Evolutionary conservation across 2,113 vertebrate species (phyloP).

Genomic region (Balaeniceps rex): DNA sequence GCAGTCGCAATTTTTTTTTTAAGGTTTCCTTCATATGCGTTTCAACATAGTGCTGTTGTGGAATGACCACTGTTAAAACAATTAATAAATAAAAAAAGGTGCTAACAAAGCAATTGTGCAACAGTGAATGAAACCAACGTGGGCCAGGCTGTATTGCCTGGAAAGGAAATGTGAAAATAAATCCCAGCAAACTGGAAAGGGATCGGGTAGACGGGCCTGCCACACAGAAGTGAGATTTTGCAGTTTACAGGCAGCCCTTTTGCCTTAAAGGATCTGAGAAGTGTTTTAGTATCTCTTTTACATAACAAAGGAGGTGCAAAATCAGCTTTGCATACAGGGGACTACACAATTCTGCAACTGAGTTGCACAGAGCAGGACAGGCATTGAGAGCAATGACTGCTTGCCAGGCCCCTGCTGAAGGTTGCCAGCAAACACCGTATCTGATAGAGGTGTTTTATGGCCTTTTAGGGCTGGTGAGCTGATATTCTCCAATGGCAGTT

Average conservation of each 20-base stretch:
- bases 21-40: not conserved
- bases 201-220: not conserved
- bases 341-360: not conserved
- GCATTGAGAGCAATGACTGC: not conserved
- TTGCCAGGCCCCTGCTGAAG: not conserved
- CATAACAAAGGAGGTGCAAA: not conserved
- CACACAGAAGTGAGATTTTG: not conserved
- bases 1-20: not conserved
- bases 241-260: not conserved
- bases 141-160: not conserved
- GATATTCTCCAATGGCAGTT: not conserved
- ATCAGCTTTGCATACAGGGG: not conserved
- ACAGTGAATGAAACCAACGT: not conserved
- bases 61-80: not conserved
- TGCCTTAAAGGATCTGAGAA: not conserved
- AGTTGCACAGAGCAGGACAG: not conserved
- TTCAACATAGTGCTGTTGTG: not conserved
- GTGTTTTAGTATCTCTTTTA: not conserved
- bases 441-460: not conserved
- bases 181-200: not conserved
- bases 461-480: not conserved
- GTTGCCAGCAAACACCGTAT: not conserved
- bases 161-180: not conserved
- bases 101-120: not conserved
- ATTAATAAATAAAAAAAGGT: not conserved